These are phyloP conservation scores for Carlito syrichta DNA, from an alignment of 2,113 vertebrate species.

Conservation along the genomic window DNA sequence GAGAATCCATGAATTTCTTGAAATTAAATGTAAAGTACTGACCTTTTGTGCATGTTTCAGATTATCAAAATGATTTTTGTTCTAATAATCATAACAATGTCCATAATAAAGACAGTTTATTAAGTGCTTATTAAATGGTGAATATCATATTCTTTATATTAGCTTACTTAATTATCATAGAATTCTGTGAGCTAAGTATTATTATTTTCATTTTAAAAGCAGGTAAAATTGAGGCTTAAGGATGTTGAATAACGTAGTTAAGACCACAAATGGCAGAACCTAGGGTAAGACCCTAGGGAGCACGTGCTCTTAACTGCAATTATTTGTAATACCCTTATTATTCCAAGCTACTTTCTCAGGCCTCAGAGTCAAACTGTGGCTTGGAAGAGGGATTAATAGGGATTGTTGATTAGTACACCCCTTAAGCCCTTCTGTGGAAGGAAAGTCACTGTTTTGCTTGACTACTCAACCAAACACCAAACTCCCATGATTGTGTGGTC, in stretches of 20 bases:
- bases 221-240: neutral
- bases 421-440: neutral
- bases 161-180: neutral
- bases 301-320: neutral
- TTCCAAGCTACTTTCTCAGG: neutral
- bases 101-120: neutral
- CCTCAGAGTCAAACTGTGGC: neutral
- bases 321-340: neutral
- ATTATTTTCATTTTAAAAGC: neutral
- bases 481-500: neutral
- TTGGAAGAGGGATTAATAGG: neutral
- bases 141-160: neutral
- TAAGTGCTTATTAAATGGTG: neutral
- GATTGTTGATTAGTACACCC: rapidly evolving
- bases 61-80: neutral
- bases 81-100: neutral
- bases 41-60: neutral
- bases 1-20: neutral
- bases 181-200: neutral
- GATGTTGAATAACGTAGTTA: neutral
- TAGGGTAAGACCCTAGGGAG: neutral
- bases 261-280: neutral
- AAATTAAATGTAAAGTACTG: neutral
- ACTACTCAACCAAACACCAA: neutral
- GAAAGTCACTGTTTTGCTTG: neutral